Conservation (phyloP, 30 jellyfish, hydroid and myxozoan species). For the Turritopsis rubra region DNA sequence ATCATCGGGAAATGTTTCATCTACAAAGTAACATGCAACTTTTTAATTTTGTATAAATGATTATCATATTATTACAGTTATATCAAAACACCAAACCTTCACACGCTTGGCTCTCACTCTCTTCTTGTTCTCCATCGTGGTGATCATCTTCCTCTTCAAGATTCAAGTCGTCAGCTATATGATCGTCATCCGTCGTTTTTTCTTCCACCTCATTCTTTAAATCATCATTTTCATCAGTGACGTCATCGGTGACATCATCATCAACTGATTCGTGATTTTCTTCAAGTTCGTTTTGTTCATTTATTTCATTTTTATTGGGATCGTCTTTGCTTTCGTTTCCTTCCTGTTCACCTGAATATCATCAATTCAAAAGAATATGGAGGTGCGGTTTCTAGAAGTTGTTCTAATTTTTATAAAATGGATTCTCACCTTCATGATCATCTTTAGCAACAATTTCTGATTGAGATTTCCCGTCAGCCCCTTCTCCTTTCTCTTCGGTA, state of each 20-base stretch:
- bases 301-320: conserved; percentile 14
- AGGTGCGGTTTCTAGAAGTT: not conserved
- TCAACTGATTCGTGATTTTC: conserved; percentile 41
- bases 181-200: conserved; percentile 28
- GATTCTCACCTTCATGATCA: conserved; percentile 61
- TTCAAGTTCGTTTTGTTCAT: conserved; percentile 25
- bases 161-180: conserved; percentile 5
- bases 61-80: conserved; percentile 18
- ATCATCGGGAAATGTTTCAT: conserved; percentile 23
- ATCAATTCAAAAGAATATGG: not conserved
- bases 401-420: not conserved
- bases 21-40: too few relatives aligned
- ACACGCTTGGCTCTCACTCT: not conserved
- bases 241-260: conserved; percentile 40
- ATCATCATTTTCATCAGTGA: conserved; percentile 27
- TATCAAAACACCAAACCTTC: not conserved
- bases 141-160: conserved; percentile 1
- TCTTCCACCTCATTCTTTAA: conserved; percentile 27
- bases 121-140: conserved; percentile 9
- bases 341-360: conserved; percentile 58
- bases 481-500: conserved; percentile 66
- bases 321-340: conserved; percentile 42
- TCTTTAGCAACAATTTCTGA: conserved; percentile 93
- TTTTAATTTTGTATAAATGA: too few relatives aligned
- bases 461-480: conserved; percentile 66